A percentile compares a stretch with the other conserved stretches of the same genome.
Conservation (phyloP, 2,888 invertebrate genomes). For the Plagodis pulveraria region DNA sequence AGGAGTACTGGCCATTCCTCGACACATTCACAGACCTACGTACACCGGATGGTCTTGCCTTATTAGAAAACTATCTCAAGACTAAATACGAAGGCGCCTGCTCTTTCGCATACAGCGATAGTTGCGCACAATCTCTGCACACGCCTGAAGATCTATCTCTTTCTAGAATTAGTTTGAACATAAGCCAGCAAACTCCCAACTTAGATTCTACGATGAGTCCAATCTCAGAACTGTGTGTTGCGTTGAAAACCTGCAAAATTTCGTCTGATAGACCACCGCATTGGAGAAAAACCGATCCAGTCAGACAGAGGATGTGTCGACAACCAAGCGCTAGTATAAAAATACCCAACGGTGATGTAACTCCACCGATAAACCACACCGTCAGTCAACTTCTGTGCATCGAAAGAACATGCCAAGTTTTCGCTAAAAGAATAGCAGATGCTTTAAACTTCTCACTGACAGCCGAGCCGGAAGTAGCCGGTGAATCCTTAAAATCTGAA, state of each 20-base stretch:
- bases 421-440: constrained; percentile 88
- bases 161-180: constrained; percentile 63
- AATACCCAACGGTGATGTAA: constrained; percentile 57
- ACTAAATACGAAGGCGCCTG: constrained; percentile 78
- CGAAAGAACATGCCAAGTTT: constrained; percentile 83
- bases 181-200: constrained; percentile 46
- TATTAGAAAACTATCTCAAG: constrained; percentile 90
- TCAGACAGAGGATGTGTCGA: constrained; percentile 64
- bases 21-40: constrained; percentile 92
- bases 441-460: constrained; percentile 85
- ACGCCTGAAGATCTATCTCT: constrained; percentile 62
- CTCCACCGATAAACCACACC: constrained; percentile 61
- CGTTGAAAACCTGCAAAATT: constrained; percentile 83
- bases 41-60: constrained; percentile 88
- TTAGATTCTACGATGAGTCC: constrained; percentile 73
- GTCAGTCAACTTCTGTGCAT: constrained; percentile 75
- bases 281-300: constrained; percentile 67
- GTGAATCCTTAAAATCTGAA: constrained; percentile 86
- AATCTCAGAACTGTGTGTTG: constrained; percentile 85
- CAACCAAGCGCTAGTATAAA: constrained; percentile 56
- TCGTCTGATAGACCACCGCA: constrained; percentile 65
- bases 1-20: constrained; percentile 97
- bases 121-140: constrained; percentile 57
- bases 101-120: constrained; percentile 68
- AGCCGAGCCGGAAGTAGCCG: constrained; percentile 83